Evolutionary conservation across 2,888 invertebrate genomes (phyloP).

Genomic region (Hemithea aestivaria): DNA sequence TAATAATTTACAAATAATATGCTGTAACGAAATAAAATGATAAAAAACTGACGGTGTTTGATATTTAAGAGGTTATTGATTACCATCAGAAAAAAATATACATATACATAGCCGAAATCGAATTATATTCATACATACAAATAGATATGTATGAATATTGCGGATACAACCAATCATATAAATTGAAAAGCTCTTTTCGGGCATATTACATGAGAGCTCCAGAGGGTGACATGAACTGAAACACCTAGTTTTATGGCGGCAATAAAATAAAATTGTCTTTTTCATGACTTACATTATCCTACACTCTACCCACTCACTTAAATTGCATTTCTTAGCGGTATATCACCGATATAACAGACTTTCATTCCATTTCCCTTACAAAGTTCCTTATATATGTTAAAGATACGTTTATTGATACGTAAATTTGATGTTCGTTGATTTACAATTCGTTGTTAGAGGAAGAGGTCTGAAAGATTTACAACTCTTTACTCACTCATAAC

Average conservation of each 20-base stretch:
- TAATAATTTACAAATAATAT: not conserved
- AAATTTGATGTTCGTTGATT: too few relatives aligned
- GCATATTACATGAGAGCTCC: conserved; percentile 8
- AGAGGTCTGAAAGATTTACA: too few relatives aligned
- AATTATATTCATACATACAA: too few relatives aligned
- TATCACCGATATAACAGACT: conserved; percentile 22
- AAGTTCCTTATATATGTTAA: too few relatives aligned
- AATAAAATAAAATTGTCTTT: conserved; percentile 48
- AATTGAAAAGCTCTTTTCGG: conserved; percentile 15
- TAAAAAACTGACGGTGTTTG: too few relatives aligned
- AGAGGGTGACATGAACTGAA: conserved; percentile 27
- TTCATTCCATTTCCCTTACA: conserved; percentile 13
- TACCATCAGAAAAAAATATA: too few relatives aligned
- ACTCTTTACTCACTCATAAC: too few relatives aligned
- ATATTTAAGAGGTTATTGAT: too few relatives aligned
- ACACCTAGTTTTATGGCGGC: conserved; percentile 42
- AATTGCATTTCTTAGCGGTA: conserved; percentile 25
- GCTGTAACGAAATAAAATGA: too few relatives aligned
- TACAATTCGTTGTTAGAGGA: too few relatives aligned
- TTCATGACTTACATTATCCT: conserved; percentile 44
- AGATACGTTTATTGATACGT: too few relatives aligned
- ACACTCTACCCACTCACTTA: conserved; percentile 36
- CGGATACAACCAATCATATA: conserved; percentile 3
- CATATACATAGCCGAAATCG: too few relatives aligned
- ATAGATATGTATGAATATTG: not conserved